Percentiles rank a stretch among this genome's conserved stretches.
phyloP scores from a whole-genome alignment of 2,797 vertebrate species.

The Xiphophorus birchmanni region DNA sequence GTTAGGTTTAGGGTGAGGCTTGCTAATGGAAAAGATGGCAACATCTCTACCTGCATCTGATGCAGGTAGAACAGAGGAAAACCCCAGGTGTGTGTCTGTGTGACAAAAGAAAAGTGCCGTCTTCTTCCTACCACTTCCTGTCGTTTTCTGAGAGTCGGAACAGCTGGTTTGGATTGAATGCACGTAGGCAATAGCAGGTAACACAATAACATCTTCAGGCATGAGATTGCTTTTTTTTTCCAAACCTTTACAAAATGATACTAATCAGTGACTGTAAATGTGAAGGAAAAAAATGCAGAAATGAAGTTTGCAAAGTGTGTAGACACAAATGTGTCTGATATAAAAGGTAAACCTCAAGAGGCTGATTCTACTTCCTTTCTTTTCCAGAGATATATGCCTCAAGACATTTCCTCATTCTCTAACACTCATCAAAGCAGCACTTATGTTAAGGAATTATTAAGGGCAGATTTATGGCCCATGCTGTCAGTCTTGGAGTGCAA shows the following conservation, averaged over 20 bases:
- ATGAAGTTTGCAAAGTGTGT: neutral
- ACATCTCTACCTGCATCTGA: too few species aligned
- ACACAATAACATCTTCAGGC: neutral
- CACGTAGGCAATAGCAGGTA: neutral
- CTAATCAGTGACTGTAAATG: neutral
- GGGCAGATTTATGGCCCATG: conserved; percentile 33
- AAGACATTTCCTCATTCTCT: conserved; percentile 3
- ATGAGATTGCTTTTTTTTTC: neutral
- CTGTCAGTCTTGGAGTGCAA: conserved; percentile 31
- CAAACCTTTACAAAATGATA: neutral
- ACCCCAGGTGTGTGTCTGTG: too few species aligned
- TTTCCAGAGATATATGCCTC: neutral
- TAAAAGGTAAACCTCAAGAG: neutral
- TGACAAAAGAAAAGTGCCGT: too few species aligned
- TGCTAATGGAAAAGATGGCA: too few species aligned
- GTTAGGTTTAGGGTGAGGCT: too few species aligned
- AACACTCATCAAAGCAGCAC: conserved; percentile 35
- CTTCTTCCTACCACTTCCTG: too few species aligned
- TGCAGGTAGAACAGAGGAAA: too few species aligned
- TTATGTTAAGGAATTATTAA: conserved; percentile 23
- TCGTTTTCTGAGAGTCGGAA: too few species aligned
- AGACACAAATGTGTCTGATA: neutral
- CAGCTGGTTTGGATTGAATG: neutral
- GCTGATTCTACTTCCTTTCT: neutral
- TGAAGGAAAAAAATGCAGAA: neutral